Base-by-base conservation (phyloP, 1,140 invertebrate species). In the Bombus vancouverensis region DNA sequence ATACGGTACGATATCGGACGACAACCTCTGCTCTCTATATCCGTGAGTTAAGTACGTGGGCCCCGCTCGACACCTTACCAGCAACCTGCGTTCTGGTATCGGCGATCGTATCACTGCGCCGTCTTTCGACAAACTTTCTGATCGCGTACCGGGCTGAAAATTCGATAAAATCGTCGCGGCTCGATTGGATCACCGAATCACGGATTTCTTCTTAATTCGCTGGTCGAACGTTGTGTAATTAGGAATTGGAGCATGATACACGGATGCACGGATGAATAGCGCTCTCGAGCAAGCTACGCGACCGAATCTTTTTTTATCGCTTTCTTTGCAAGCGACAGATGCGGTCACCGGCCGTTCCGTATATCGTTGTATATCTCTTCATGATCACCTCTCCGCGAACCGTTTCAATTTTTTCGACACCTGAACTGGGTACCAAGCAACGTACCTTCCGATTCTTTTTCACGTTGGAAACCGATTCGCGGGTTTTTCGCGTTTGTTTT, bases 1-100 rank as follows among this genome's bases (percentile, higher is more conserved):
- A 98, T 96, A 97, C 97, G 97, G 97, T 98, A 98, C 97, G 97
- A 97, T 97, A 97, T 96, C 95, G 95, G 95, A 96, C 96, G 96
- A 95, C 95, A 96, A 96, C 96, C 96, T 97, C 96, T 95, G 94
- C 94, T 95, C 94, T 94, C 94, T 94, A 95, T 95, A 95, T 95
- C 92, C 94, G 95, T 95, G 95, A 95, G 94, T 95, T 95, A 92
- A 94, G 94, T 88, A 91, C 92, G 90, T 91, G 94, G 94, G 94
- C 93, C 90, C 90, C 93, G 90, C 92, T 94, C 81, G 90, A 68
- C 25, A 15, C 37, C 22, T n/a, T 39, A 89, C 83, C 89, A 47
- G n/a, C 85, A 70, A 92, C 87, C 34, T 92, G 93, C 91, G 83
- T 87, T 93, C 93, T 94, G 92, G 90, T 94, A 93, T 93, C 93